Evolutionary conservation across 2,888 invertebrate species (phyloP), one percentile per base, ranked within the genome.

Genomic region (Pediacus dermestoides): DNA sequence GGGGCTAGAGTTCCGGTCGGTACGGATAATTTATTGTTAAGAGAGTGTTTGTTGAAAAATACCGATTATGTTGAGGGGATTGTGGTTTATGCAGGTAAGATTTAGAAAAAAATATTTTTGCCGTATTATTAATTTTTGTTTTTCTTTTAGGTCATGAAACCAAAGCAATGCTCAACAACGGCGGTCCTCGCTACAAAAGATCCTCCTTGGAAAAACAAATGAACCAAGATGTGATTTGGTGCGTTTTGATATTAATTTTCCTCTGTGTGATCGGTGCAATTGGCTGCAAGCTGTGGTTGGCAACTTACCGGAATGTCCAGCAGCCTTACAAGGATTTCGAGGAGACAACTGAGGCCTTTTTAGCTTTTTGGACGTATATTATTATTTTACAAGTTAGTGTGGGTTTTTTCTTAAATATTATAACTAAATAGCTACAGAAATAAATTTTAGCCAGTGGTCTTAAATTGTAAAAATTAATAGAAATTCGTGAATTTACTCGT

Each of bases 151-250:
- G 96, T 40, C 92, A 92, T 68, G 96, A 97, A 74, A 95, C 95
- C 9, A 97, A 97, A 72, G 91, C 95, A 10, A 91, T 96, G 91
- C 77, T 96, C 46, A 97, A 96, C 71, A 96, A 95, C 70, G 90
- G 92, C 50, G 92, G 94, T 26, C 94, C 94, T 41, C 79, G 94
- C 52, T 91, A 88, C 71, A 96, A 94, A 72, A 80, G 93, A 55
- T 94, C 94, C 36, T 83, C 85, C 48, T 74, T 97, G 55, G 96
- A 97, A 70, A 80, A 84, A 49, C 84, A 87, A 69, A 94, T 97
- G 86, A 97, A 97, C 72, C 81, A 86, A 55, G 94, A 95, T 71
- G 89, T 96, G 42, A 82, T 95, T 61, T 95, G 93, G 92, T 96
- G 95, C 74, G 90, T 96, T 53, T 77, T 93, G 51, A 87, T 95